These are phyloP conservation scores for Phaetusa simplex DNA, from an alignment of 2,113 vertebrate genomes.

Conservation along the genomic window DNA sequence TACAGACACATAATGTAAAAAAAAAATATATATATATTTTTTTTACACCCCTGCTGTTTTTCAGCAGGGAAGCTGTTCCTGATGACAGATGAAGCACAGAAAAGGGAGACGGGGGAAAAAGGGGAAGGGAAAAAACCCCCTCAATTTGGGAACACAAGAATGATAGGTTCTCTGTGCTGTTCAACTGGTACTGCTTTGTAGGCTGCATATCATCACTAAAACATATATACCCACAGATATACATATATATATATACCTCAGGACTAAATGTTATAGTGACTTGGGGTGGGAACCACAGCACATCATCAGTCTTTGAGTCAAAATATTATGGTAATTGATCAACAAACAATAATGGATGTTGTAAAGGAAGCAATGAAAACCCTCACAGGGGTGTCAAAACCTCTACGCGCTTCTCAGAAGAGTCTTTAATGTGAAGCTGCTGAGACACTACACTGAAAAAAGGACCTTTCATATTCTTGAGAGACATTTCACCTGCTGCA, in stretches of 20 bases:
- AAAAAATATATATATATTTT: not conserved
- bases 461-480: not conserved
- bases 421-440: not conserved
- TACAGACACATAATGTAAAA: not conserved
- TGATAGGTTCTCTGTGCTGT: not conserved
- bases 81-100: not conserved
- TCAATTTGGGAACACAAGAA: not conserved
- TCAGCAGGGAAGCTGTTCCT: not conserved
- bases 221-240: not conserved
- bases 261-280: not conserved
- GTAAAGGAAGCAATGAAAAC: not conserved
- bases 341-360: accelerated
- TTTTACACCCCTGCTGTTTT: slow-evolving; percentile 31
- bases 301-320: not conserved
- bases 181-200: not conserved
- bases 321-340: not conserved
- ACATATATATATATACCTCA: no score
- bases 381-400: not conserved
- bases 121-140: not conserved
- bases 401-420: accelerated
- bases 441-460: not conserved
- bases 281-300: no score
- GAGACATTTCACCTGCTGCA: not conserved
- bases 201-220: not conserved
- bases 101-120: not conserved